Evolutionary conservation across 2,888 invertebrate species (phyloP).

Genomic region (Ornithoptera alexandrae): DNA sequence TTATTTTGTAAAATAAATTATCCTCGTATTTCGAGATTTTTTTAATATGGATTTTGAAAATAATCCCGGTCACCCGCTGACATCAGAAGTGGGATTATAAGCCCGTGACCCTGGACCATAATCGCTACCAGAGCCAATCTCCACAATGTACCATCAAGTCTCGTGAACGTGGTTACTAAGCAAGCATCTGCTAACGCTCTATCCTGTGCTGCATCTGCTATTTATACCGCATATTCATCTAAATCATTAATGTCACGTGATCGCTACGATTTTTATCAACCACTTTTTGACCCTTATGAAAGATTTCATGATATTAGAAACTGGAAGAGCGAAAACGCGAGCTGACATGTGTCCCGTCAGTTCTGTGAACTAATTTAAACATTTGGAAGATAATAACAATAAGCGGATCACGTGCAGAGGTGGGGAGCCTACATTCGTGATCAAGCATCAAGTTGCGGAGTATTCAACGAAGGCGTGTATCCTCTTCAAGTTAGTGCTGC

Average conservation of each 20-base stretch:
- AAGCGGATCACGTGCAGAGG: not conserved
- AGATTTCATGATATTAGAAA: conserved; percentile 27
- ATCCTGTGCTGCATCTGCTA: too few relatives aligned
- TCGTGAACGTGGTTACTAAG: not conserved
- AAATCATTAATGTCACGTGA: not conserved
- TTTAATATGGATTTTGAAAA: too few relatives aligned
- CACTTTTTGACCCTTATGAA: conserved; percentile 18
- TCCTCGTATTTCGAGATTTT: too few relatives aligned
- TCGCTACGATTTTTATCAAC: conserved; percentile 5
- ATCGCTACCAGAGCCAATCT: not conserved
- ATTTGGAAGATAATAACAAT: not conserved
- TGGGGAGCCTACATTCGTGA: not conserved
- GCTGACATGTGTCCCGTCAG: not conserved
- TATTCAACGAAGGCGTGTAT: not conserved
- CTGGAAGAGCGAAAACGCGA: conserved; percentile 1
- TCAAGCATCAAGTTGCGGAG: not conserved
- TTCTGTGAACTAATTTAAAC: not conserved
- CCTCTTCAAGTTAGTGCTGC: not conserved
- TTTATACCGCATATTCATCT: too few relatives aligned
- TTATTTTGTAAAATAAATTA: too few relatives aligned
- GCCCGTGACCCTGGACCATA: conserved; percentile 1
- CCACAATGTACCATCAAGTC: not conserved
- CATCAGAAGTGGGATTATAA: too few relatives aligned
- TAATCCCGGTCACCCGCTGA: too few relatives aligned
- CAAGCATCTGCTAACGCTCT: not conserved